A percentile compares a stretch with the other conserved stretches of the same genome.
Evolutionary conservation across 2,113 vertebrate genomes (phyloP).

Genomic region (Silurus asotus): DNA sequence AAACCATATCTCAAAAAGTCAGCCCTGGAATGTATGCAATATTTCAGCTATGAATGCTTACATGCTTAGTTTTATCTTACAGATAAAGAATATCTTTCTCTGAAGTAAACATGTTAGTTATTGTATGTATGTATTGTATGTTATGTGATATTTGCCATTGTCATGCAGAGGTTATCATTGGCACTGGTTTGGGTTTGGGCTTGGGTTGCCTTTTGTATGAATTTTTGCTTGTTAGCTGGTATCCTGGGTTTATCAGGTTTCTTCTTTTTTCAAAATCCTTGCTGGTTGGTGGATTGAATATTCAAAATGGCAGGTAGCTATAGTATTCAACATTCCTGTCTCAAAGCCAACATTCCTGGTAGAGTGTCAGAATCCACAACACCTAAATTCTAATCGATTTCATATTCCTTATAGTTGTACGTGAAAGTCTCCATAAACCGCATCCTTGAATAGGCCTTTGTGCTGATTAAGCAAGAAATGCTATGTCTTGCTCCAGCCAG

Average conservation of each 20-base stretch:
- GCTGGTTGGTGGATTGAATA: neutral
- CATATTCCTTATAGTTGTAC: neutral
- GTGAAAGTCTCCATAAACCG: neutral
- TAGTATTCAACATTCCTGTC: no score
- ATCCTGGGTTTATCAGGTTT: neutral
- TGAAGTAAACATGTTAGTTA: neutral
- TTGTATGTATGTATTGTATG: no score
- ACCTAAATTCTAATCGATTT: neutral
- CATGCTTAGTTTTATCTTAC: neutral
- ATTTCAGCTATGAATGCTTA: neutral
- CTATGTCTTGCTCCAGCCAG: neutral
- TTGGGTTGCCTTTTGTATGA: neutral
- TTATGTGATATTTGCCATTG: neutral
- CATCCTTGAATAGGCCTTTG: neutral
- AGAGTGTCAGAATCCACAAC: neutral
- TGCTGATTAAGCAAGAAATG: neutral
- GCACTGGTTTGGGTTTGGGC: neutral
- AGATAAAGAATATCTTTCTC: neutral
- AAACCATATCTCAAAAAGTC: neutral
- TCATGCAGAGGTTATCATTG: neutral
- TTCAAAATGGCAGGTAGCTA: neutral
- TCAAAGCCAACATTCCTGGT: neutral
- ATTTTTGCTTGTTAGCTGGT: neutral
- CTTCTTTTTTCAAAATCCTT: neutral
- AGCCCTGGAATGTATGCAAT: neutral